Base-by-base conservation (phyloP, 2,113 vertebrate species). In the Gallinago jamesoni region DNA sequence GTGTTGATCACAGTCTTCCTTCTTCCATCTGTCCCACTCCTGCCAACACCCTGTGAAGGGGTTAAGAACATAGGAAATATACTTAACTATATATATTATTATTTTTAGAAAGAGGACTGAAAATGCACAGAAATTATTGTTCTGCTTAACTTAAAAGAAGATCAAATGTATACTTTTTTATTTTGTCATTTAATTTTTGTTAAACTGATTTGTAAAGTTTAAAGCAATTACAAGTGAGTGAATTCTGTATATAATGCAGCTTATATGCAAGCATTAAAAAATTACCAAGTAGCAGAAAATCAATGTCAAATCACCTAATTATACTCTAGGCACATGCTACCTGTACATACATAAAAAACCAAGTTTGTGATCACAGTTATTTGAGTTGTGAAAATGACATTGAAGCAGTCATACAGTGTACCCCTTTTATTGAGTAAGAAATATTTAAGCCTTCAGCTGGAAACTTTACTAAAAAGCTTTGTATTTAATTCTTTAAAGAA, bases 281-380 rank as follows among this genome's bases (percentile, higher is more conserved):
- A 19, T 13, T 18, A 45, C 14, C 13, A 59, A 27, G 8, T 41
- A 9, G 12, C 5, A 78, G 78, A 90, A 80, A 47, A 9, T 0
- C 1, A 4, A 3, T 10, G 16, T 67, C 30, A 66, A 35, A 57
- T 55, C 19, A 72, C 6, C 12, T 50, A 33, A 69, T 86, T 94
- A 94, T 94, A 50, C 9, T 84, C 19, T 64, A 41, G 9, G 41
- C 21, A 19, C 0, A 9, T 60, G 10, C 6, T 48, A 20, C 20
- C 12, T 14, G 0, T 69, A 27, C 20, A 19, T 4, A 18, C 13
- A 23, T 5, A 66, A 37, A 74, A 74, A 1, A 22, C 1, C 0
- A 31, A 27, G 8, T 76, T 69, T 73, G 21, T 37, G 12, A 15
- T 73, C 16, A n/a, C 31, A 68, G 7, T 39, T 35, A 27, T 43